Evolutionary conservation across 2,797 vertebrate genomes (phyloP).

Genomic region (Pangasius macronema): DNA sequence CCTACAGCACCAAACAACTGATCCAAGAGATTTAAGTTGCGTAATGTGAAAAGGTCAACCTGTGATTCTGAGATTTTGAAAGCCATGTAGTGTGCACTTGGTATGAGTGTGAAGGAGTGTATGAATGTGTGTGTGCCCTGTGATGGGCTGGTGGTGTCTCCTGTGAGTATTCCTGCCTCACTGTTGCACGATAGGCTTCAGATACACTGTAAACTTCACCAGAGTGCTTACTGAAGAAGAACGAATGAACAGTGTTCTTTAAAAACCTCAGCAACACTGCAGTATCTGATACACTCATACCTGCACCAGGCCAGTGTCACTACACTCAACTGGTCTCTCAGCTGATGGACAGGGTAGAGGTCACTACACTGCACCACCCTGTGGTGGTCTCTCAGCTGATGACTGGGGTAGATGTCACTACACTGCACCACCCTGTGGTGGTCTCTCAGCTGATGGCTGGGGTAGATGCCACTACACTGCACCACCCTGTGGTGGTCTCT

Average conservation of each 20-base stretch:
- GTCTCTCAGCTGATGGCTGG: too few relatives aligned
- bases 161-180: not conserved
- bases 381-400: too few relatives aligned
- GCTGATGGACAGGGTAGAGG: not conserved
- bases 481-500: too few relatives aligned
- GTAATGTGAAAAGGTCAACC: not conserved
- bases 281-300: not conserved
- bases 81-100: not conserved
- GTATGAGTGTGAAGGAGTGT: not conserved
- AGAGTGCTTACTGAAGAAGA: not conserved
- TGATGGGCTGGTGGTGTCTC: not conserved
- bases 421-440: too few relatives aligned
- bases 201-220: not conserved
- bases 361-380: too few relatives aligned
- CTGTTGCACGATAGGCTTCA: too few relatives aligned
- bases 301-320: not conserved
- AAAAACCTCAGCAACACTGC: not conserved
- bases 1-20: not conserved
- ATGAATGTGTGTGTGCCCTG: not conserved
- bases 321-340: not conserved
- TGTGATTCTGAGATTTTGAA: not conserved
- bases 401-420: too few relatives aligned
- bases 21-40: not conserved
- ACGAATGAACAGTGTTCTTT: not conserved
- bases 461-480: too few relatives aligned